Base-by-base conservation (phyloP, 2,888 invertebrate species). In the Pandemis corylana region DNA sequence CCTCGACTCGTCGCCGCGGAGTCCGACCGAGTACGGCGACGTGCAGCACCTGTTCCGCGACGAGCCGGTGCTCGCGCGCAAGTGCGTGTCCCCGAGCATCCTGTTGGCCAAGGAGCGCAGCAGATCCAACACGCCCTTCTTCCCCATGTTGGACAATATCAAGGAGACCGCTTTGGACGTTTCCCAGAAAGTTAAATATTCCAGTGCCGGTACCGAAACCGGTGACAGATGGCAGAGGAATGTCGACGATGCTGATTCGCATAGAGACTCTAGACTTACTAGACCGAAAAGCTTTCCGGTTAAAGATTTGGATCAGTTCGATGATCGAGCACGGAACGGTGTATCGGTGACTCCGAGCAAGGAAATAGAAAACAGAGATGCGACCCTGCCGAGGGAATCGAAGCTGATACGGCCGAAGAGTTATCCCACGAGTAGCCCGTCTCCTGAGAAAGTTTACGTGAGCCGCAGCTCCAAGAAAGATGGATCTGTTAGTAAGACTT, bases 231-330 rank as follows among this genome's bases (percentile, higher is more conserved):
- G 81, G 77, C 79, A 79, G 62, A 84, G 83, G 83, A 80, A 88
- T 80, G 74, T 85, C 78, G 85, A 88, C 66, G 87, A 89, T 77
- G 79, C 76, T 61, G 68, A 78, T 12, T 80, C 87, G 53, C 90
- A 83, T 70, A 94, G 91, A 78, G 94, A 94, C 77, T 90, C 92
- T 13, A 92, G 88, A 81, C 84, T 95, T 61, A 86, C 88, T 59
- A 90, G 96, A 56, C 96, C 96, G 7, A 95, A 95, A 81, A 96
- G 96, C 81, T 96, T 95, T 81, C 96, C 96, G 9, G 93, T 91
- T 0, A 92, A 93, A 83, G 86, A 88, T 75, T 78, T 89, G 70
- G 90, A 90, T 77, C 81, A 85, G 15, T 88, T 87, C 76, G 90
- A 90, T 44, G 89, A 89, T 74, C 83, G 86, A 36, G 77, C 77